These are phyloP conservation scores for Percina caprodes DNA, from an alignment of 2,113 vertebrate species.

Conservation along the genomic window DNA sequence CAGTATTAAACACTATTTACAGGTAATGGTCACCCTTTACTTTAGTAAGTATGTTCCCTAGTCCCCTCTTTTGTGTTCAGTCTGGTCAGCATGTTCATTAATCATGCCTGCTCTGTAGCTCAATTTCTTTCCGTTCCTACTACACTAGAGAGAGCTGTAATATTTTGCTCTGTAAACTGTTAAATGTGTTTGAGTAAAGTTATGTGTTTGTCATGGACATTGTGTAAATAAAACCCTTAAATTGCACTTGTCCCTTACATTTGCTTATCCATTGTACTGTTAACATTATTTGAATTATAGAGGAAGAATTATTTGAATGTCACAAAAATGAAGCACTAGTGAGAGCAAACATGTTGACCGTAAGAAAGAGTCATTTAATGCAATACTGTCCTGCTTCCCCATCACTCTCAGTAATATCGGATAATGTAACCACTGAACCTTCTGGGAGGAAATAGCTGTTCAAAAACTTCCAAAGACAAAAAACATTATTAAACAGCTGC, in stretches of 20 bases:
- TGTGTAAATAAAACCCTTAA: background rate
- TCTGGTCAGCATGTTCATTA: background rate
- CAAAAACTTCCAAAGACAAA: slow-evolving; percentile 15
- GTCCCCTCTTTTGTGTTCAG: background rate
- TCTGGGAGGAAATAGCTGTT: background rate
- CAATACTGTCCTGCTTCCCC: background rate
- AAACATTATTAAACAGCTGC: slow-evolving; percentile 5
- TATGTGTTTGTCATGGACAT: background rate
- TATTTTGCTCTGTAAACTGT: background rate
- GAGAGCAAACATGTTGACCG: background rate
- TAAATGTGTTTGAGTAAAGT: background rate
- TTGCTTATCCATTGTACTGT: background rate
- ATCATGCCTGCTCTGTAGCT: background rate
- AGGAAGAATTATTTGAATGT: background rate
- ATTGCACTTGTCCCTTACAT: background rate
- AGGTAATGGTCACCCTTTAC: background rate
- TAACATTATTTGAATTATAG: background rate
- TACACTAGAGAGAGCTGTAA: background rate
- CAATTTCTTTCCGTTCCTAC: background rate
- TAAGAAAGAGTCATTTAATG: background rate
- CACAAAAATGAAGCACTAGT: background rate
- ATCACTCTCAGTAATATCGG: background rate
- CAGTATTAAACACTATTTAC: background rate
- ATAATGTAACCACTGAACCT: slow-evolving; percentile 6
- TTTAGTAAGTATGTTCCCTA: background rate